phyloP scores from a whole-genome alignment of 92 coral and sea anemone genomes.

The Paramuricea clavata region DNA sequence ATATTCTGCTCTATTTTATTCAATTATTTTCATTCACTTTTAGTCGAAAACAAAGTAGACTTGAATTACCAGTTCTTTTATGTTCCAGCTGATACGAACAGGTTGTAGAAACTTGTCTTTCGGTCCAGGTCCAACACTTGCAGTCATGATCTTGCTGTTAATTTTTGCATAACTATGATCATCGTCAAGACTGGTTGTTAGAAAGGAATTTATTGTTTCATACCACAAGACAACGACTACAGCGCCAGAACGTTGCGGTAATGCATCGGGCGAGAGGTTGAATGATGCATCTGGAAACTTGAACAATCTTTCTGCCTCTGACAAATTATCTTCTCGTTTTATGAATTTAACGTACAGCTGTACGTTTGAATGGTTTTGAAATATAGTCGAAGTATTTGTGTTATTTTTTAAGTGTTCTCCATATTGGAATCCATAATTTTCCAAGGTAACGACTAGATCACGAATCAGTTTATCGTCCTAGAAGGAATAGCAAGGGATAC shows the following conservation, averaged over 20 bases:
- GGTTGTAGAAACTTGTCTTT: conserved; percentile 6
- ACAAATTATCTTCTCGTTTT: neutral
- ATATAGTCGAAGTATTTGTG: neutral
- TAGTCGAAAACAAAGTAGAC: neutral
- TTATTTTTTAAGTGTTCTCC: conserved; percentile 15
- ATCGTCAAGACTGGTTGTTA: neutral
- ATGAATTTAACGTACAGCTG: conserved; percentile 1
- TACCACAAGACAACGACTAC: conserved; percentile 21
- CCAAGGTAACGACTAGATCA: conserved; percentile 1
- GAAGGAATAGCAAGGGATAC: neutral
- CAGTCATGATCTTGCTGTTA: conserved; percentile 1
- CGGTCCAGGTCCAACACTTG: conserved; percentile 39
- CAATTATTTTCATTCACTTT: neutral
- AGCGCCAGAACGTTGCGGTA: neutral
- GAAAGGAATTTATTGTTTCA: conserved; percentile 10
- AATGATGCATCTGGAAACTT: conserved; percentile 10
- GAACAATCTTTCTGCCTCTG: neutral
- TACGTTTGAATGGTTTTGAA: conserved; percentile 14
- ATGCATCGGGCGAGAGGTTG: conserved; percentile 23
- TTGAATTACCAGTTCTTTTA: conserved; percentile 14
- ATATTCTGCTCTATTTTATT: neutral
- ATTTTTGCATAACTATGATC: neutral
- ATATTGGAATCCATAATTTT: conserved; percentile 32
- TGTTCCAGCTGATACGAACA: conserved; percentile 39
- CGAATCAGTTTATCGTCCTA: neutral